Evolutionary conservation across 2,888 invertebrate genomes (phyloP).

Genomic region (Pseudoips prasinana): DNA sequence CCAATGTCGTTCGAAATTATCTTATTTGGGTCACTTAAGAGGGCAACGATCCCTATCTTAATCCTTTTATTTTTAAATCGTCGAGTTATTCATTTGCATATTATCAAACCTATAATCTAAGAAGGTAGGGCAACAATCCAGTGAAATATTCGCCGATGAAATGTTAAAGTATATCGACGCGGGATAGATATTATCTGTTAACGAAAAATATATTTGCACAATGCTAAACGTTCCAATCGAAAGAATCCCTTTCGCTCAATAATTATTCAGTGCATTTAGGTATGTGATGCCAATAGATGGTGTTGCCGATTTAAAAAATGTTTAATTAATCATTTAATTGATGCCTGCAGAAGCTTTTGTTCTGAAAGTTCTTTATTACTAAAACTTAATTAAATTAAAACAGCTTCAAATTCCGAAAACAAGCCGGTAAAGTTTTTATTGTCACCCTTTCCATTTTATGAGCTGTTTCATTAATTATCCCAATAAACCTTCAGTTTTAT

Average conservation of each 20-base stretch:
- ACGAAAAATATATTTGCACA: conserved; percentile 35
- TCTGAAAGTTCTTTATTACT: no score
- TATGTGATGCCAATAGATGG: not conserved
- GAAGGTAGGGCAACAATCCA: conserved; percentile 66
- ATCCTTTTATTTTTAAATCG: conserved; percentile 72
- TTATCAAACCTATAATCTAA: conserved; percentile 72
- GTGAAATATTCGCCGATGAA: conserved; percentile 73
- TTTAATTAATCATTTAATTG: no score
- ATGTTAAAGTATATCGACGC: conserved; percentile 59
- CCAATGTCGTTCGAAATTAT: conserved; percentile 62
- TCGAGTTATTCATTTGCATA: conserved; percentile 70
- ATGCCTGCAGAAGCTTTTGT: no score
- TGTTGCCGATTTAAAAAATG: not conserved
- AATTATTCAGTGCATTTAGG: conserved; percentile 14
- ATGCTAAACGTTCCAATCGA: conserved; percentile 28
- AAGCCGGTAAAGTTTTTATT: no score
- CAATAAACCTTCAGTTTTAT: no score
- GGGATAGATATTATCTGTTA: conserved; percentile 39
- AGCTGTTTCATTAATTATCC: no score
- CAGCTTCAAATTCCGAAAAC: no score
- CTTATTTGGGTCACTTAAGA: conserved; percentile 76
- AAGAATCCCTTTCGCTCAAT: conserved; percentile 9
- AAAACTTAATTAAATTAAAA: no score
- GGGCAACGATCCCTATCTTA: conserved; percentile 64
- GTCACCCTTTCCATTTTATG: no score